Base-by-base conservation (phyloP, 2,888 invertebrate species). In the Archips crataeganus region DNA sequence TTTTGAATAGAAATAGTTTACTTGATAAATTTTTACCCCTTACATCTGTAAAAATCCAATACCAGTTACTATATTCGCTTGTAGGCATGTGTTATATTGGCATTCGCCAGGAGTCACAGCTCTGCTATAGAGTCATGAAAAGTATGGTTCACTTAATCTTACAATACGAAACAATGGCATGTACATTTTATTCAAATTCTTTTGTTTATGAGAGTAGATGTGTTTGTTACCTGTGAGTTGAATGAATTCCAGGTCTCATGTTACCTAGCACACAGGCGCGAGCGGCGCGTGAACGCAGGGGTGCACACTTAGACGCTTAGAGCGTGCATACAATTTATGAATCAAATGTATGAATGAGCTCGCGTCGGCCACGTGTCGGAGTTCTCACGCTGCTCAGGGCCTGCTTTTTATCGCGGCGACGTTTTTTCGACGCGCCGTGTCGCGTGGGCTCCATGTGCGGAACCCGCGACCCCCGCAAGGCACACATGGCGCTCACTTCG, bases 261-360 rank as follows among this genome's bases (percentile, higher is more conserved):
- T 73, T 73, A 59, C 65, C 71, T 60, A 73, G 73, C 73, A 70
- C 74, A 74, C 74, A 69, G 49, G 34, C 68, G 61, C 36, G 39
- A 34, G 39, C 10, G 32, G 13, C 42, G 32, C 45, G 65, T n/a
- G 49, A 59, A 42, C 49, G 64, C 39, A 45, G 45, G 57, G 63
- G 49, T 68, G 71, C 68, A 70, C 63, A 60, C 71, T 79, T 80
- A 76, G 82, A 84, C 81, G 83, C 81, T 85, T 77, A 86, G 82
- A 79, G 80, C 81, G 79, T 84, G 81, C 80, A 83, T 86, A 86
- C 87, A 87, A 85, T 88, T 91, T 89, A 93, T 94, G 94, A 94
- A 94, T 94, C 92, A 93, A 93, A 93, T 91, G 90, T 89, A 91
- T 94, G 94, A 94, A 94, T 94, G 93, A 90, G 89, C 86, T 86